phyloP scores from a whole-genome alignment of 2,113 vertebrate genomes.

The Stegastes partitus region DNA sequence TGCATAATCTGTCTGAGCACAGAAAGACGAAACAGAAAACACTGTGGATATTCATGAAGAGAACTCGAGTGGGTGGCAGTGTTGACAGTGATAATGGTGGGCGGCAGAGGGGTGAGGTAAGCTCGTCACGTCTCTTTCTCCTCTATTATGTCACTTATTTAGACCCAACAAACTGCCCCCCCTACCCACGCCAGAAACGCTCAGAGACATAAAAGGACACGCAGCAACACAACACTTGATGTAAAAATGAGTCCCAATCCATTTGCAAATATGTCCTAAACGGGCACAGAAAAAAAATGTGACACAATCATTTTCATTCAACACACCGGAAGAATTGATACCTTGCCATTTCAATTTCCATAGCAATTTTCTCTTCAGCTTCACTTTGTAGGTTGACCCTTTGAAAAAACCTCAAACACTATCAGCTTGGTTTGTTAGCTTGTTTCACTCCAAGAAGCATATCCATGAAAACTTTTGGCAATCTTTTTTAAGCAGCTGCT shows the following conservation, averaged over 20 bases:
- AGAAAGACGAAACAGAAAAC: conserved; percentile 27
- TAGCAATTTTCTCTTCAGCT: not conserved
- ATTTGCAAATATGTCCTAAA: conserved; percentile 43
- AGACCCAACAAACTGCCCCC: conserved; percentile 45
- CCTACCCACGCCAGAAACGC: no score
- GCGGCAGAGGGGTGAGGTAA: conserved; percentile 15
- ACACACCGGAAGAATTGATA: not conserved
- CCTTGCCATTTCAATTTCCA: conserved; percentile 21
- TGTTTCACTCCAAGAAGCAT: not conserved
- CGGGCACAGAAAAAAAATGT: not conserved
- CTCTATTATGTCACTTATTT: conserved; percentile 8
- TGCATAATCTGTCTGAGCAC: conserved; percentile 74
- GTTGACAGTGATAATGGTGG: conserved; percentile 20
- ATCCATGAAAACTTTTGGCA: conserved; percentile 32
- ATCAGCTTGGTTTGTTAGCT: conserved; percentile 18
- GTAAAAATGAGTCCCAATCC: conserved; percentile 18
- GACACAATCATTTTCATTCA: conserved; percentile 13
- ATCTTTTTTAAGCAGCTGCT: conserved; percentile 38
- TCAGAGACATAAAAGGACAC: conserved; percentile 42
- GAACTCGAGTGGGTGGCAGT: conserved; percentile 25
- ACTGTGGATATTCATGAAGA: conserved; percentile 66
- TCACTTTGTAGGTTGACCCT: conserved; percentile 29
- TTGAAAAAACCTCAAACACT: conserved; percentile 11
- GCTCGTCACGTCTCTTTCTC: conserved; percentile 18
- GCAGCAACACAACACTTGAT: conserved; percentile 39